Evolutionary conservation across 2,113 vertebrate genomes (phyloP).

Genomic region (Chaenogobius annularis): DNA sequence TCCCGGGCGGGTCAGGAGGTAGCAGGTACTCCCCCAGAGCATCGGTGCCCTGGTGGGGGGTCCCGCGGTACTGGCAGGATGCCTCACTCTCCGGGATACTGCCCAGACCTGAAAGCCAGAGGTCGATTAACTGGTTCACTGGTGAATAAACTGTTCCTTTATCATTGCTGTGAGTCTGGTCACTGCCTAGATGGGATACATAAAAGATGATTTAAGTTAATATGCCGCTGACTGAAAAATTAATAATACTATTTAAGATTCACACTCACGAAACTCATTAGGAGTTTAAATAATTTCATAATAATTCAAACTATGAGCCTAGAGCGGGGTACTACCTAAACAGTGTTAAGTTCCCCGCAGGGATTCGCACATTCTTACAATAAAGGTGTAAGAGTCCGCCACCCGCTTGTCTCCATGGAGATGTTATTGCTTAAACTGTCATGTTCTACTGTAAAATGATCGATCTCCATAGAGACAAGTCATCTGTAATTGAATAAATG

Average conservation of each 20-base stretch:
- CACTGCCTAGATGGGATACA: slow-evolving; percentile 14
- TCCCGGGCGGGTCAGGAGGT: slow-evolving; percentile 60
- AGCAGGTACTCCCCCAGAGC: slow-evolving; percentile 79
- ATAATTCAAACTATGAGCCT: background rate
- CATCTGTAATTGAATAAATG: too few relatives aligned
- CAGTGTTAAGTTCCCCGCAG: background rate
- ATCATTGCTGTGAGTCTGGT: background rate
- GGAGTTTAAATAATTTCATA: background rate
- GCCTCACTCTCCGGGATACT: slow-evolving; percentile 87
- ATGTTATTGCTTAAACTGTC: too few relatives aligned
- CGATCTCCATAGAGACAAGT: too few relatives aligned
- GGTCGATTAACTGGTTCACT: slow-evolving; percentile 10
- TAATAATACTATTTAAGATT: background rate
- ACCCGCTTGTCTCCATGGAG: too few relatives aligned
- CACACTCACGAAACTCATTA: background rate
- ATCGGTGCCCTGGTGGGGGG: slow-evolving; percentile 59
- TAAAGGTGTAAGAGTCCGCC: too few relatives aligned
- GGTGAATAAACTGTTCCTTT: background rate
- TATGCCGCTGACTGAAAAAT: background rate
- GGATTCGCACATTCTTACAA: too few relatives aligned
- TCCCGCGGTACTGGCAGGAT: slow-evolving; percentile 38
- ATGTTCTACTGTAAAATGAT: too few relatives aligned
- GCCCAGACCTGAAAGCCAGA: slow-evolving; percentile 74
- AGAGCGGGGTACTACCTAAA: background rate
- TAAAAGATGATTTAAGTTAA: background rate